phyloP scores from a whole-genome alignment of 1,140 invertebrate species.

The Argopecten irradians region DNA sequence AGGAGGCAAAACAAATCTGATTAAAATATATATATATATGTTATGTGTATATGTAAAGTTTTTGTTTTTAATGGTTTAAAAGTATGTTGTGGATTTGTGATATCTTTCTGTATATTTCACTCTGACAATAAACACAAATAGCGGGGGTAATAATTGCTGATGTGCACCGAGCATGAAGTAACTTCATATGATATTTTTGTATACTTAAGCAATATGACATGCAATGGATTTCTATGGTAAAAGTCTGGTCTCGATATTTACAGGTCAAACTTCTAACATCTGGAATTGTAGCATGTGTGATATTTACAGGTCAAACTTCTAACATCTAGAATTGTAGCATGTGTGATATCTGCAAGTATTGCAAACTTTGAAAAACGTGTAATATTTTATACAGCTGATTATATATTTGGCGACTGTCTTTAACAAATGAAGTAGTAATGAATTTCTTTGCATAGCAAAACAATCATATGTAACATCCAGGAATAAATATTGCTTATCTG shows the following conservation, averaged over 20 bases:
- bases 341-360: neutral
- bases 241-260: neutral
- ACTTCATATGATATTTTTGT: neutral
- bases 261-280: neutral
- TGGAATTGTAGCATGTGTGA: too few relatives aligned
- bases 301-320: neutral
- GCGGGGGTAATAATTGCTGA: neutral
- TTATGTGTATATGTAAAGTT: neutral
- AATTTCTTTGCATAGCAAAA: neutral
- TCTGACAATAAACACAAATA: neutral
- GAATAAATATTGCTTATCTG: neutral
- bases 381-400: too few relatives aligned
- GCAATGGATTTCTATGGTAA: neutral
- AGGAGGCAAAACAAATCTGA: neutral
- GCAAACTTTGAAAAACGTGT: too few relatives aligned
- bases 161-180: neutral
- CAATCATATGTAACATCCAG: neutral
- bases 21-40: neutral
- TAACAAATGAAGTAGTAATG: too few relatives aligned
- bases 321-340: too few relatives aligned
- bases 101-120: neutral
- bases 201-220: neutral
- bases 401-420: too few relatives aligned
- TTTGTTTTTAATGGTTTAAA: slow-evolving; percentile 11
- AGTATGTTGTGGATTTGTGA: neutral